A percentile compares a stretch with the other conserved stretches of the same genome.
Evolutionary conservation across 1,140 invertebrate genomes (phyloP).

Genomic region (Platorchestia sp.): DNA sequence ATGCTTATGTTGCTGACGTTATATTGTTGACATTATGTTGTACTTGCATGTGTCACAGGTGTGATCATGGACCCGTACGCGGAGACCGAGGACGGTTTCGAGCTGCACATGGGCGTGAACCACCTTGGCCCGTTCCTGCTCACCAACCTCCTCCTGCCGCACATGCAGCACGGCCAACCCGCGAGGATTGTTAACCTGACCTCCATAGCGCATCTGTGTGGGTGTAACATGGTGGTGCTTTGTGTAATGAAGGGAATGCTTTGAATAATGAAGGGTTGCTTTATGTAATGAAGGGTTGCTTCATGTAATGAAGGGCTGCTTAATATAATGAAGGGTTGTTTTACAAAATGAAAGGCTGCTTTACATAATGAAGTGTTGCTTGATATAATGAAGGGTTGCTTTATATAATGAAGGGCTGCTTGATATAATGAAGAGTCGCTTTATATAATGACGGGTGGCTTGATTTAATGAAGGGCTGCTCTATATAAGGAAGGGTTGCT

Average conservation of each 20-base stretch:
- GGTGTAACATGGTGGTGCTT: neutral
- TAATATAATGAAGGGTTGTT: no score
- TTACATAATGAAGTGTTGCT: no score
- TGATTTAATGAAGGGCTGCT: no score
- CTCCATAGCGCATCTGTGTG: conserved; percentile 69
- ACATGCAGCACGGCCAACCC: conserved; percentile 75
- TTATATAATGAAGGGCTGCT: no score
- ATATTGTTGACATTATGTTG: no score
- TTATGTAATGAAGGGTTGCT: conserved; percentile 65
- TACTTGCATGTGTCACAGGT: conserved; percentile 61
- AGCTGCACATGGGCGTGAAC: conserved; percentile 85
- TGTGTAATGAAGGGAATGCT: no score
- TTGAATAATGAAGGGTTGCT: conserved; percentile 72
- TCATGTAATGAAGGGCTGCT: neutral
- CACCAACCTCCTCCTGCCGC: conserved; percentile 82
- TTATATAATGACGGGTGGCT: no score
- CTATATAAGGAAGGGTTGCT: no score
- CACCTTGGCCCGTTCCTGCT: conserved; percentile 87
- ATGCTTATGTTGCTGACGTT: no score
- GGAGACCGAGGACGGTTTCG: conserved; percentile 84
- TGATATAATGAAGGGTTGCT: no score
- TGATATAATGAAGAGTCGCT: no score
- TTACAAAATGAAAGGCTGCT: no score
- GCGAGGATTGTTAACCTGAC: conserved; percentile 73
- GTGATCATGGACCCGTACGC: conserved; percentile 69